These are phyloP conservation scores for Harpegnathos saltator DNA, from an alignment of 1,140 invertebrate species.

Conservation along the genomic window DNA sequence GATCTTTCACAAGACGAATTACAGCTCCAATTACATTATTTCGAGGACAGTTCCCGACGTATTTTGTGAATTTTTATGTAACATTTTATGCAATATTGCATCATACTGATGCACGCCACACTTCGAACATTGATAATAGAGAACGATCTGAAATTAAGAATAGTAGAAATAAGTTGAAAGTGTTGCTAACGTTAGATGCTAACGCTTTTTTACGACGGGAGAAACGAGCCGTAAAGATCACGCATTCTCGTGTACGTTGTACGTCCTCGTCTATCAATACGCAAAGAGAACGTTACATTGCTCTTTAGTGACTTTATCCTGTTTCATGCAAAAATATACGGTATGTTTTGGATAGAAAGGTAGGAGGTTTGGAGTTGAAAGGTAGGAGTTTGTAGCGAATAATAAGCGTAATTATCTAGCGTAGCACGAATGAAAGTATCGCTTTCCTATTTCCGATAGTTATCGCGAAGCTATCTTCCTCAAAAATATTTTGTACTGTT, in stretches of 20 bases:
- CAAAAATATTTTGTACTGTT: slow-evolving; percentile 70
- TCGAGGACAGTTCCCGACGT: no score
- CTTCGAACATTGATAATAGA: slow-evolving; percentile 9
- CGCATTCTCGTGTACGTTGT: background rate
- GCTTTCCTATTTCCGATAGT: slow-evolving; percentile 54
- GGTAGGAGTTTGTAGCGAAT: background rate
- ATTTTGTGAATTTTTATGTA: no score
- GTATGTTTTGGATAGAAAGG: background rate
- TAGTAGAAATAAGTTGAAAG: slow-evolving; percentile 30
- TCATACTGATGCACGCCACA: no score
- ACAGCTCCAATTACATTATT: no score
- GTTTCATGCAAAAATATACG: background rate
- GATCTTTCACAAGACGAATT: background rate
- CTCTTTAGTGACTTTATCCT: slow-evolving; percentile 16
- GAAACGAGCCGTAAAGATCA: slow-evolving; percentile 16
- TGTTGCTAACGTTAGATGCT: slow-evolving; percentile 26
- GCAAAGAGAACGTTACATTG: background rate
- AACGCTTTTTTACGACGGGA: slow-evolving; percentile 37
- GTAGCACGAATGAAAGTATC: slow-evolving; percentile 34
- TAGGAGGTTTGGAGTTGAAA: no score
- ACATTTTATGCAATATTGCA: no score
- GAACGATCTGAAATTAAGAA: background rate
- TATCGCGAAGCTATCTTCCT: slow-evolving; percentile 49
- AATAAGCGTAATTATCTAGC: slow-evolving; percentile 39
- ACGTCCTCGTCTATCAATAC: background rate